These are phyloP conservation scores for Cryptocheilus praepositus DNA, from an alignment of 2,888 invertebrate species.

Conservation along the genomic window DNA sequence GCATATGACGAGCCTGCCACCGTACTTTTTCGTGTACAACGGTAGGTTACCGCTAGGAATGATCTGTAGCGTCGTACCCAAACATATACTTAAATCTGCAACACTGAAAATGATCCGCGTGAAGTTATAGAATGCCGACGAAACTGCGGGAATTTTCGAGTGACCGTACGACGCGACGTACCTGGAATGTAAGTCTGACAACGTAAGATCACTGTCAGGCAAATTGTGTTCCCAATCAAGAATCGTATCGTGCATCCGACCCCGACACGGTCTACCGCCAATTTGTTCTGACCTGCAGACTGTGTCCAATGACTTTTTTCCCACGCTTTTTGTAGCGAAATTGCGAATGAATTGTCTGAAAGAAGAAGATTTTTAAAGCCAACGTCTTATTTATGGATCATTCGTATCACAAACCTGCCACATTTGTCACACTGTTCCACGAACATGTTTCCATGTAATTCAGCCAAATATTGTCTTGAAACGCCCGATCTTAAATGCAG, in stretches of 20 bases:
- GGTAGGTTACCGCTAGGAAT: conserved; percentile 97
- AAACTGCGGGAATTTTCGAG: not conserved
- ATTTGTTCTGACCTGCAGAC: conserved; percentile 80
- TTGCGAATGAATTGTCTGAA: conserved; percentile 87
- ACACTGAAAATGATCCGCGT: conserved; percentile 79
- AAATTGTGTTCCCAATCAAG: conserved; percentile 98
- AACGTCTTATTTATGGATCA: conserved; percentile 81
- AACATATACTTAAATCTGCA: conserved; percentile 93
- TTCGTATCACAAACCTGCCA: conserved; percentile 78
- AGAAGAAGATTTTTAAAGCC: conserved; percentile 7
- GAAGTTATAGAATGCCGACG: not conserved
- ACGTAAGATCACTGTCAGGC: conserved; percentile 89
- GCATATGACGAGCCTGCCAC: conserved; percentile 93
- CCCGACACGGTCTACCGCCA: conserved; percentile 87
- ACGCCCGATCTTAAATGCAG: conserved; percentile 95
- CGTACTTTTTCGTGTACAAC: conserved; percentile 87
- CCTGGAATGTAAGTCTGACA: conserved; percentile 92
- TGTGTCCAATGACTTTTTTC: conserved; percentile 81
- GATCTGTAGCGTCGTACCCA: conserved; percentile 99
- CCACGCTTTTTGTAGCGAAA: conserved; percentile 87
- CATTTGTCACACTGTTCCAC: conserved; percentile 94
- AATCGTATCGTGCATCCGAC: conserved; percentile 91
- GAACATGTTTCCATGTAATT: conserved; percentile 99
- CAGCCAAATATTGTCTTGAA: conserved; percentile 86
- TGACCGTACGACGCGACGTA: conserved; percentile 69